phyloP scores from a whole-genome alignment of 2,888 invertebrate species.

The Ramazzottius varieornatus region DNA sequence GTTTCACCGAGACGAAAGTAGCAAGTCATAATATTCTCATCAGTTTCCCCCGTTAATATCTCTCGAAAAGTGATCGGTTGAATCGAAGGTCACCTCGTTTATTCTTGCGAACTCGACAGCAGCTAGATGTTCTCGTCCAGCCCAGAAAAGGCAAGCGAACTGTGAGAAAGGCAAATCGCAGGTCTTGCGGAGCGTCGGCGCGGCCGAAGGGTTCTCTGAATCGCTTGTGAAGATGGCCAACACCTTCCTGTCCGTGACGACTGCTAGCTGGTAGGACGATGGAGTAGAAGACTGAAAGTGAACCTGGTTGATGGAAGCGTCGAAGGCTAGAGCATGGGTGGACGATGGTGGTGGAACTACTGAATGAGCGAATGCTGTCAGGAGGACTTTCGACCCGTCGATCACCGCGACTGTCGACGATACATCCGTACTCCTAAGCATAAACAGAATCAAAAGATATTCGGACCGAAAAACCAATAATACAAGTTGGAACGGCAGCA shows the following conservation, averaged over 20 bases:
- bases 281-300: conserved; percentile 8
- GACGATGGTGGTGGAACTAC: conserved; percentile 62
- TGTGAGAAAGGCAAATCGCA: not conserved
- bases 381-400: conserved; percentile 36
- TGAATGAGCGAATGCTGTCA: conserved; percentile 44
- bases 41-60: too few species aligned
- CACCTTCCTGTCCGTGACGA: not conserved
- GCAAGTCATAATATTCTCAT: too few species aligned
- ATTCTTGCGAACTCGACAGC: not conserved
- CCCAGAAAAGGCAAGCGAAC: not conserved
- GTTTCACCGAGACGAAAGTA: too few species aligned
- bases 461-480: too few species aligned
- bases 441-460: too few species aligned
- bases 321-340: conserved; percentile 31
- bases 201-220: not conserved
- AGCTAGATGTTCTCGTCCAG: not conserved
- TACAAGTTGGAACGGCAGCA: too few species aligned
- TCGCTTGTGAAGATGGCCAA: not conserved
- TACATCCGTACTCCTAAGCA: not conserved
- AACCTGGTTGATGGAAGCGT: conserved; percentile 33
- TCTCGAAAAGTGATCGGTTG: too few species aligned
- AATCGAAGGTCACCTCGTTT: not conserved
- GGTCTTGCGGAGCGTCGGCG: not conserved
- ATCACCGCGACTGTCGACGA: conserved; percentile 35
- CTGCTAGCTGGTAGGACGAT: conserved; percentile 3